Base-by-base conservation (phyloP, 2,113 vertebrate genomes). In the Chitala chitala region DNA sequence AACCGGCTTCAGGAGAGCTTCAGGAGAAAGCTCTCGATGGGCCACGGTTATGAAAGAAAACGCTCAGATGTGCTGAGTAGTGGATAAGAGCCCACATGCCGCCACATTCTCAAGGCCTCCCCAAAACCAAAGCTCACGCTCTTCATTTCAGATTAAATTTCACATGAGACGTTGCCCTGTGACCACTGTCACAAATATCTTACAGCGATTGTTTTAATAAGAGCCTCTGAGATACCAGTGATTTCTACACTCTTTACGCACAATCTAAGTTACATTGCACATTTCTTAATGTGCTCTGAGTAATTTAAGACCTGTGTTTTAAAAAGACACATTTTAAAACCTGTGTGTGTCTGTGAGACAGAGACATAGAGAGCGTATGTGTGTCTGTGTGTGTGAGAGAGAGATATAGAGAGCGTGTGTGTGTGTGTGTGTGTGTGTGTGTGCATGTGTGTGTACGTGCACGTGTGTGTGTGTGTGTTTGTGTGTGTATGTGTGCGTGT, bases 1-100 rank as follows among this genome's bases (percentile, higher is more conserved):
- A n/a, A n/a, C n/a, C n/a, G n/a, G n/a, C n/a, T n/a, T n/a, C n/a
- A n/a, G n/a, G n/a, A n/a, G n/a, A n/a, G n/a, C n/a, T n/a, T n/a
- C n/a, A n/a, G n/a, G n/a, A n/a, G n/a, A n/a, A n/a, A n/a, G n/a
- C 72, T 50, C 50, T 71, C 24, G 26, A 29, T 6, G 74, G n/a
- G 68, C 66, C 61, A 69, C n/a, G n/a, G n/a, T n/a, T n/a, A n/a
- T n/a, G n/a, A n/a, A n/a, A n/a, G n/a, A n/a, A 72, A 20, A 42
- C 42, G 61, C 51, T 59, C 51, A 61, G 79, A 75, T 69, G 59
- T 22, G 46, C 71, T 65, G 79, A 79, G 58, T 61, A 71, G 64
- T 61, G 69, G 44, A 78, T 58, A 63, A 48, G n/a, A 22, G 46
- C 65, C 20, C 31, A 31, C 55, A 55, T 68, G 63, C 59, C 53